These are phyloP conservation scores for Paralichthys olivaceus DNA, from an alignment of 2,113 vertebrate species.

Conservation along the genomic window DNA sequence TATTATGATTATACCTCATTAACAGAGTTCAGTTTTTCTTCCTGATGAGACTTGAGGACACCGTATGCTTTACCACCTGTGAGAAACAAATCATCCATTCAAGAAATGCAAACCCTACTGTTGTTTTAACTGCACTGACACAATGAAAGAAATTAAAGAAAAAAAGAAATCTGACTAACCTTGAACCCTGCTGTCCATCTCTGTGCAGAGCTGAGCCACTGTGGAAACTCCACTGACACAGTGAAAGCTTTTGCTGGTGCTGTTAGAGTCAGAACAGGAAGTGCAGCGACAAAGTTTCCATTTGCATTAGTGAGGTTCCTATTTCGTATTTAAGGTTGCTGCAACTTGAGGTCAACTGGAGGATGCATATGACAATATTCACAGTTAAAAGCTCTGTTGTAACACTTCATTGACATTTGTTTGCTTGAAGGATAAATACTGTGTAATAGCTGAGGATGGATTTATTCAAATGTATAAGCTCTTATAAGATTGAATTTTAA, in stretches of 20 bases:
- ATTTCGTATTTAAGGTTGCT: slow-evolving; percentile 27
- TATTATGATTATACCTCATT: slow-evolving; percentile 70
- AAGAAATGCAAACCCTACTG: not conserved
- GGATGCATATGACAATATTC: not conserved
- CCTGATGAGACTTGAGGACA: slow-evolving; percentile 83
- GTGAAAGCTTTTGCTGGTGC: not conserved
- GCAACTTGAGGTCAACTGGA: not conserved
- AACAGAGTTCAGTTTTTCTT: slow-evolving; percentile 78
- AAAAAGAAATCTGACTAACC: slow-evolving; percentile 54
- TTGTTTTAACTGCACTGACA: not conserved
- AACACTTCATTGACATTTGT: not conserved
- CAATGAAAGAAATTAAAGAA: not conserved
- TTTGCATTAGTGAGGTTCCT: slow-evolving; percentile 39
- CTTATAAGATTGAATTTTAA: not conserved
- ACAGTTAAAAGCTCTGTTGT: not conserved
- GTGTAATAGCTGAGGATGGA: not conserved
- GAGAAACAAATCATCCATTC: not conserved
- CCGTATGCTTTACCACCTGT: slow-evolving; percentile 87
- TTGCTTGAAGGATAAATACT: not conserved
- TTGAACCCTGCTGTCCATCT: slow-evolving; percentile 70
- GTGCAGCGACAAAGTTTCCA: slow-evolving; percentile 46
- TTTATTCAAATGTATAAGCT: not conserved
- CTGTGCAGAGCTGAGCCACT: slow-evolving; percentile 3
- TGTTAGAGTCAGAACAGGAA: slow-evolving; percentile 70
- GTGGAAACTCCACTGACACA: not conserved